Percentiles rank a stretch among this genome's conserved stretches.
phyloP scores from a whole-genome alignment of 2,888 invertebrate genomes.

The Cylloceria caligata region DNA sequence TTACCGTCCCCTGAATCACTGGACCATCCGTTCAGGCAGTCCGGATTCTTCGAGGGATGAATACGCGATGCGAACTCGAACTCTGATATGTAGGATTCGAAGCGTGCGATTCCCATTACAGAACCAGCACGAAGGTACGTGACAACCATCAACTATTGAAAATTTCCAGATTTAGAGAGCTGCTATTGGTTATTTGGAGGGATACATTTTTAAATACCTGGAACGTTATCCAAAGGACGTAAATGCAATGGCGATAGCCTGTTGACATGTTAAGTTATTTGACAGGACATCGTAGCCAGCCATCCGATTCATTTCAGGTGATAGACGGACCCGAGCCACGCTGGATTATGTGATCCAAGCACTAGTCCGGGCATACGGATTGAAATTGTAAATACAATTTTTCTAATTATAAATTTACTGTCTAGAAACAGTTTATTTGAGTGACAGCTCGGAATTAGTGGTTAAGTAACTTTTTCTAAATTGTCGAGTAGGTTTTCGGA shows the following conservation, averaged over 20 bases:
- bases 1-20: conserved; percentile 24
- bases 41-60: conserved; percentile 76
- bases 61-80: conserved; percentile 71
- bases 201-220: conserved; percentile 66
- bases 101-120: conserved; percentile 63
- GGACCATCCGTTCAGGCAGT: conserved; percentile 67
- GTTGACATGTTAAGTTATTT: conserved; percentile 74
- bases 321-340: conserved; percentile 61
- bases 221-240: conserved; percentile 73
- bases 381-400: conserved; percentile 34
- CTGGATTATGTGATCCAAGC: conserved; percentile 53
- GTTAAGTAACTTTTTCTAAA: background rate
- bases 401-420: background rate
- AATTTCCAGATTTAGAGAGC: conserved; percentile 11
- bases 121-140: conserved; percentile 60
- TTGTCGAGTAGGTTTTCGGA: background rate
- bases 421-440: background rate
- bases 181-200: background rate
- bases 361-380: conserved; percentile 54
- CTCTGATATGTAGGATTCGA: conserved; percentile 71
- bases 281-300: conserved; percentile 69
- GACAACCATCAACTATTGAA: conserved; percentile 67
- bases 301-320: conserved; percentile 72
- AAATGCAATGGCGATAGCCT: conserved; percentile 64
- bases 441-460: background rate